These are phyloP conservation scores for Psettodes erumei DNA, from an alignment of 2,113 vertebrate species.

Conservation along the genomic window DNA sequence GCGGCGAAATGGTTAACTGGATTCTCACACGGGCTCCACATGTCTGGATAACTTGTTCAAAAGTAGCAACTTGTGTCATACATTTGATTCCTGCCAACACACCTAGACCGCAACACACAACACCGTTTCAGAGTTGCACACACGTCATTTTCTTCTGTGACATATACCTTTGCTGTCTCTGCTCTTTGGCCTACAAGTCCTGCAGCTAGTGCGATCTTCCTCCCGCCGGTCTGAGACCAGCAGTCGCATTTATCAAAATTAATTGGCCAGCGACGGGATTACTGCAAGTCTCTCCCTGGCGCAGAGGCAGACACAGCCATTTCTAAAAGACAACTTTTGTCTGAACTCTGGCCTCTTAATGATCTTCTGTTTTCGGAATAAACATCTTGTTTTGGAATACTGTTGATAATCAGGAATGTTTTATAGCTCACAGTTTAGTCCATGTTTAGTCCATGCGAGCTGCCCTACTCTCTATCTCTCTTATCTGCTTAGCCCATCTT, in stretches of 20 bases:
- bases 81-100: background rate
- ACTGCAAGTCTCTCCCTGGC: conserved; percentile 43
- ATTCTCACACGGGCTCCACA: background rate
- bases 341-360: conserved; percentile 28
- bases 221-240: conserved; percentile 37
- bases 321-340: conserved; percentile 47
- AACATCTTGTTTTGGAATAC: background rate
- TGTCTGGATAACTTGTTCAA: conserved; percentile 19
- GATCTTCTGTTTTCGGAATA: conserved; percentile 1
- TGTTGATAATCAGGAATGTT: background rate
- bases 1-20: conserved; percentile 26
- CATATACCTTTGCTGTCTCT: conserved; percentile 33
- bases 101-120: no score
- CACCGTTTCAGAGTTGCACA: conserved; percentile 9
- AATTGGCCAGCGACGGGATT: conserved; percentile 64
- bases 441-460: background rate
- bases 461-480: background rate
- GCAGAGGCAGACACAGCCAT: conserved; percentile 30
- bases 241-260: conserved; percentile 73
- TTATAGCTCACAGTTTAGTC: background rate
- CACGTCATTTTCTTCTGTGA: background rate
- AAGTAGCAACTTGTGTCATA: conserved; percentile 28
- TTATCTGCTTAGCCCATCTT: background rate
- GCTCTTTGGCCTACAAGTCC: conserved; percentile 29
- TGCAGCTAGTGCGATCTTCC: conserved; percentile 11